Evolutionary conservation across 2,113 vertebrate species (phyloP).

Genomic region (Eubucco bourcierii): DNA sequence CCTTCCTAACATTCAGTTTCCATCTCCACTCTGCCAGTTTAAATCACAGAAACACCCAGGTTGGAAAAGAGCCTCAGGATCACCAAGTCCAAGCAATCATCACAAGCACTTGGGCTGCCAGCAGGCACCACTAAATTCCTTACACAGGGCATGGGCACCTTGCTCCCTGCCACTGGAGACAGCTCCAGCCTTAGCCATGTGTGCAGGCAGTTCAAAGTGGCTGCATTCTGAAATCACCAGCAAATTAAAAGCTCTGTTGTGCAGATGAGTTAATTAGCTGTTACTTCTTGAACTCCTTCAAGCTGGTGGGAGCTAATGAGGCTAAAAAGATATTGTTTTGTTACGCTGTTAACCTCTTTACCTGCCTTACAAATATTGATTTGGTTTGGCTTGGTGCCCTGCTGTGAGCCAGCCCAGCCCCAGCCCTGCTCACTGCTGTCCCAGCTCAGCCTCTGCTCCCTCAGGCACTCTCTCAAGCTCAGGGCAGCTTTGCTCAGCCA

Average conservation of each 20-base stretch:
- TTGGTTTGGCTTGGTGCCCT: background rate
- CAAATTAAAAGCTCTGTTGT: background rate
- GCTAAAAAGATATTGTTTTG: background rate
- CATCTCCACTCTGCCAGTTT: too few relatives aligned
- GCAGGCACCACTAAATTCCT: background rate
- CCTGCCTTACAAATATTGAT: background rate
- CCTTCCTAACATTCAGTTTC: too few relatives aligned
- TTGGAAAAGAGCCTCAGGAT: too few relatives aligned
- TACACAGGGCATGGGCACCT: background rate
- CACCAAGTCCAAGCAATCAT: too few relatives aligned
- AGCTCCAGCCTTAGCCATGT: background rate
- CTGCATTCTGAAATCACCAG: background rate
- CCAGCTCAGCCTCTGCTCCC: too few relatives aligned
- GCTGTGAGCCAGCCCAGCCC: too few relatives aligned
- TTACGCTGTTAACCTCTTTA: background rate
- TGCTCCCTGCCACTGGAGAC: background rate
- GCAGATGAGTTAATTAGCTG: background rate
- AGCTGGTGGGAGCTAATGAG: background rate
- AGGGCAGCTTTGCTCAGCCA: too few relatives aligned
- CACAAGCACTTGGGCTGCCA: background rate
- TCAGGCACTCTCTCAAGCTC: too few relatives aligned
- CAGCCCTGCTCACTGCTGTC: too few relatives aligned
- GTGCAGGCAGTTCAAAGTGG: background rate
- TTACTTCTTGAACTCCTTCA: background rate
- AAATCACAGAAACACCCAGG: too few relatives aligned